Conservation (phyloP, 2,888 invertebrate species). For the Omphaloscelis lunosa region DNA sequence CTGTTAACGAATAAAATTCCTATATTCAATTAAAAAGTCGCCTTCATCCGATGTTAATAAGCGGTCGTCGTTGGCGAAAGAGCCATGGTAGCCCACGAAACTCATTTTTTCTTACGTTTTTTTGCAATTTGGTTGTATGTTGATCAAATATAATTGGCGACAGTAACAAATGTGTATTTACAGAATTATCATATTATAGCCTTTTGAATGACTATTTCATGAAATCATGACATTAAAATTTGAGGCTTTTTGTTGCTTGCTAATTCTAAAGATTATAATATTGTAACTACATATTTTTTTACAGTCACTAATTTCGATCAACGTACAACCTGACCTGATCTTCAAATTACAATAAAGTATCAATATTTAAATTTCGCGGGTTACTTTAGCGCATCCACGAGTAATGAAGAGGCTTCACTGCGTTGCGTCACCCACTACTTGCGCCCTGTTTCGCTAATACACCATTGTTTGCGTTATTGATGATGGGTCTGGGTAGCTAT, state of each 20-base stretch:
- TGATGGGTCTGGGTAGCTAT: slow-evolving; percentile 59
- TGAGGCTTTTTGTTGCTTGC: background rate
- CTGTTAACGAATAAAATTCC: slow-evolving; percentile 10
- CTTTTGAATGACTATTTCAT: background rate
- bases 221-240: background rate
- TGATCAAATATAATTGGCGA: background rate
- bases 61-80: background rate
- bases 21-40: slow-evolving; percentile 13
- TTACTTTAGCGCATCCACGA: background rate
- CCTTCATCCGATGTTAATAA: slow-evolving; percentile 6
- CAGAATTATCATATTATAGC: background rate
- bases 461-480: slow-evolving; percentile 66
- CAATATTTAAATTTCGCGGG: background rate
- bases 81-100: background rate
- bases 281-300: background rate
- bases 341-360: background rate
- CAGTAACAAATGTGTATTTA: background rate
- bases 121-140: background rate
- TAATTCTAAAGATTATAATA: background rate
- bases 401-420: background rate
- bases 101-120: background rate
- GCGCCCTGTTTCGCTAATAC: slow-evolving; percentile 51
- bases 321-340: background rate
- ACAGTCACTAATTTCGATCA: background rate
- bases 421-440: slow-evolving; percentile 45